Evolutionary conservation across 1,140 invertebrate genomes (phyloP).

Genomic region (Tenebrio molitor): DNA sequence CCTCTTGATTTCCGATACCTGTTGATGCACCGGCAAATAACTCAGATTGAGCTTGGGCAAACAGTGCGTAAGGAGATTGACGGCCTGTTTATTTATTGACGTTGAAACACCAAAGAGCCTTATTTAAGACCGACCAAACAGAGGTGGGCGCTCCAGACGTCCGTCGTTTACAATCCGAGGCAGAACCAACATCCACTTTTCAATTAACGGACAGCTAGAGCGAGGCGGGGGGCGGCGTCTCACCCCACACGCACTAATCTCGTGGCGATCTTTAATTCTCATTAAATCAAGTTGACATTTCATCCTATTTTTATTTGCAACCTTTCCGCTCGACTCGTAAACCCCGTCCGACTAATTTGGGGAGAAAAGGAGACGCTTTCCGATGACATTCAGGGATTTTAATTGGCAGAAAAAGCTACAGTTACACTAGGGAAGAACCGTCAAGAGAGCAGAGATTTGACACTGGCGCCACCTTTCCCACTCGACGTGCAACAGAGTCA

Average conservation of each 20-base stretch:
- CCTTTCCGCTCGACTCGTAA: neutral
- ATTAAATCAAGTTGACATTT: slow-evolving; percentile 5
- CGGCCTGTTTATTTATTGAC: slow-evolving; percentile 33
- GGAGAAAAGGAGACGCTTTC: neutral
- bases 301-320: neutral
- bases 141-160: too few relatives aligned
- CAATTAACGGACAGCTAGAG: too few relatives aligned
- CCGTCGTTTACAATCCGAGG: too few relatives aligned
- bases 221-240: too few relatives aligned
- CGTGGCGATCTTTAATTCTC: slow-evolving; percentile 4
- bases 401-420: too few relatives aligned
- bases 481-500: too few relatives aligned
- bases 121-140: slow-evolving; percentile 7
- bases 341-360: slow-evolving; percentile 15
- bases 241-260: neutral
- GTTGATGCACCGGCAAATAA: slow-evolving; percentile 24
- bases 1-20: slow-evolving; percentile 19
- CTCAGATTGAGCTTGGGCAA: slow-evolving; percentile 13
- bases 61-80: slow-evolving; percentile 26
- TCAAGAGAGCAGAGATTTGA: too few relatives aligned
- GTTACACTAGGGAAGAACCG: too few relatives aligned
- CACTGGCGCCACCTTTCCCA: too few relatives aligned
- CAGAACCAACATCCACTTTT: too few relatives aligned
- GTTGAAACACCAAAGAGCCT: slow-evolving; percentile 5
- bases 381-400: slow-evolving; percentile 9